Base-by-base conservation (phyloP, 2,888 invertebrate species). In the Fabriciana adippe region DNA sequence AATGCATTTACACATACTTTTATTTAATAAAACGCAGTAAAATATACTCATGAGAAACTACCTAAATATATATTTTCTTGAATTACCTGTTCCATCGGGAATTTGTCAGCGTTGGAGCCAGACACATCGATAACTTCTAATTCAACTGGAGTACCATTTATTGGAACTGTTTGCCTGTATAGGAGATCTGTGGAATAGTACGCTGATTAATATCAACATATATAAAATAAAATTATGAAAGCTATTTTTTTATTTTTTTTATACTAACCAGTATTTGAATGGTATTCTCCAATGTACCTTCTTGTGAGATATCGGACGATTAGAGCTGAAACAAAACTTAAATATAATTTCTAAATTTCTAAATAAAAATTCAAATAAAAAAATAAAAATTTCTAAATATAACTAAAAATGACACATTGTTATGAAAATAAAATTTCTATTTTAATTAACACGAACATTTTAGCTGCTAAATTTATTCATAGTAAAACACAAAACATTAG, bases 81-180 rank as follows among this genome's bases (percentile, higher is more conserved):
- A 64, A 51, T 68, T 87, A 94, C 94, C 93, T 94, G 94, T 84
- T 94, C 94, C 74, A 93, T 84, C 65, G 94, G 94, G 77, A 94
- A 94, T 85, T 94, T 94, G 85, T 94, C 94, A 72, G 94, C 93
- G 82, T 94, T 95, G 75, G 95, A 94, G 73, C 95, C 95, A 75
- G 96, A 96, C 64, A 96, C 95, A 86, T 96, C 96, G 71, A 96
- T 95, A 72, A 96, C 96, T 89, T 96, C 96, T 71, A 96, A 94
- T 83, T 96, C 96, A 72, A 96, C 90, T 31, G 95, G 94, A 57
- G 94, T 94, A 76, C 95, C 95, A 83, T 96, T 96, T 75, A 96
- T 94, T 45, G 94, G 94, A 71, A 96, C 94, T 18, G 95, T 95
- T 85, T 96, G 96, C 81, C 94, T 93, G 87, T 96, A 96, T 60